Evolutionary conservation across 2,888 invertebrate genomes (phyloP).

Genomic region (Mycalesis mineus): DNA sequence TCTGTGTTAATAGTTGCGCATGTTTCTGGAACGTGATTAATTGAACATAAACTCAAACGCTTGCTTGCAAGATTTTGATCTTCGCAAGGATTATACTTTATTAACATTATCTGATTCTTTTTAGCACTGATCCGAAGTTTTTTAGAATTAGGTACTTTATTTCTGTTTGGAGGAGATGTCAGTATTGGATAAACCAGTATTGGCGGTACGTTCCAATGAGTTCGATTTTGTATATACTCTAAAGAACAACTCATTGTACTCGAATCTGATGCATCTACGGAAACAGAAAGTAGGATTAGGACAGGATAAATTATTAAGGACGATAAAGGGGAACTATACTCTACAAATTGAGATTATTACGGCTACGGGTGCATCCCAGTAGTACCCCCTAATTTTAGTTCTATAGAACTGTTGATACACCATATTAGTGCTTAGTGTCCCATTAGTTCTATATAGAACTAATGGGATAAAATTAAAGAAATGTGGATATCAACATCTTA

Average conservation of each 20-base stretch:
- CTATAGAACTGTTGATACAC: no score
- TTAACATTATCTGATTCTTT: background rate
- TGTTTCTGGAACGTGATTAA: constrained; percentile 42
- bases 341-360: background rate
- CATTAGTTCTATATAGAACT: no score
- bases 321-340: background rate
- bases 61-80: background rate
- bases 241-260: constrained; percentile 29
- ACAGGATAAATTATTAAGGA: background rate
- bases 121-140: constrained; percentile 1
- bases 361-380: no score
- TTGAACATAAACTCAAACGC: constrained; percentile 45
- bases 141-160: background rate
- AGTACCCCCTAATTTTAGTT: no score
- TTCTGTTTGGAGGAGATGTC: constrained; percentile 3
- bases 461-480: no score
- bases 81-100: background rate
- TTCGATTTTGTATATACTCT: constrained; percentile 13
- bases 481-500: no score
- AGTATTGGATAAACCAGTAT: constrained; percentile 19
- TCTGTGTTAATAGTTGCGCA: background rate
- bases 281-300: constrained; percentile 19
- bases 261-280: constrained; percentile 39
- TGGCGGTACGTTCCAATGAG: constrained; percentile 1
- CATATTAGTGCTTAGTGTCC: no score